A percentile compares a stretch with the other conserved stretches of the same genome.
Conservation (phyloP, 2,113 vertebrate genomes). For the Haemorhous mexicanus region DNA sequence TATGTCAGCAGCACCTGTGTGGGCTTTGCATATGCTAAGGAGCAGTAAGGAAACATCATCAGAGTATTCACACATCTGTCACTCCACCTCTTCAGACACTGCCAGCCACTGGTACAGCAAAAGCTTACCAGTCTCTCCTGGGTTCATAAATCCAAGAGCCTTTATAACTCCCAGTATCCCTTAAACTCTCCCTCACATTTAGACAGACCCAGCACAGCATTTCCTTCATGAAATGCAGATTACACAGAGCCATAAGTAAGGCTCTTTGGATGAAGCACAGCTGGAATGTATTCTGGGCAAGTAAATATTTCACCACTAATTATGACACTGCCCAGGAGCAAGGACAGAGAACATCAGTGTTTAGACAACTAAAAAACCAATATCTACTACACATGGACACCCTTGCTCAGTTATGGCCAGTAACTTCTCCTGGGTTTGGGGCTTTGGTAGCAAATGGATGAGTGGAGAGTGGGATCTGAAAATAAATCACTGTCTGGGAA, state of each 20-base stretch:
- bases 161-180: background rate
- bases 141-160: background rate
- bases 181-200: background rate
- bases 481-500: background rate
- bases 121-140: background rate
- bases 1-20: fast-evolving
- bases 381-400: background rate
- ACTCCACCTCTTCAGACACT: background rate
- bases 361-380: background rate
- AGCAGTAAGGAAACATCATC: background rate
- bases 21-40: fast-evolving
- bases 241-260: background rate
- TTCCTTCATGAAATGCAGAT: background rate
- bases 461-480: background rate
- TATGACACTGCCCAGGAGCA: background rate
- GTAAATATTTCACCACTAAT: background rate
- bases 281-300: background rate
- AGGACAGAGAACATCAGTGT: background rate
- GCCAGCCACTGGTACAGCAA: background rate
- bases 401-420: background rate
- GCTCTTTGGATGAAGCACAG: background rate
- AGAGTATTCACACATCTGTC: background rate
- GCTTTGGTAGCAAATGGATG: background rate
- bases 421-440: background rate
- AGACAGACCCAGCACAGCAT: background rate